Evolutionary conservation across 2,113 vertebrate genomes (phyloP).

Genomic region (Pedetes capensis): DNA sequence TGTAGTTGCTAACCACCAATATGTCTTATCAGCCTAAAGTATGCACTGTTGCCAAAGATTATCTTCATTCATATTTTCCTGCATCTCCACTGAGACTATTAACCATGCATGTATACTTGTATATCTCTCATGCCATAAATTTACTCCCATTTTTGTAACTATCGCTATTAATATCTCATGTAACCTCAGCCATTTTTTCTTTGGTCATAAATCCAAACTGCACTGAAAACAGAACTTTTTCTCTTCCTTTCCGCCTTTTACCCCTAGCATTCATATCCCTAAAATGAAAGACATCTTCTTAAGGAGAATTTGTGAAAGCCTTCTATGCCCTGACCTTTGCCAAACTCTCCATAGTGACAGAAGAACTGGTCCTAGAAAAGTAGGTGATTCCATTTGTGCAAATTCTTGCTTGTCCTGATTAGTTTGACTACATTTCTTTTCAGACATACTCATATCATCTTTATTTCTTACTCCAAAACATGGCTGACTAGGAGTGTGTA

Average conservation of each 20-base stretch:
- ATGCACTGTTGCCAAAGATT: not conserved
- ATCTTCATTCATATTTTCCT: not conserved
- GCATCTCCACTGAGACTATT: not conserved
- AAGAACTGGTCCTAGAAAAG: not conserved
- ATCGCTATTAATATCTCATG: not conserved
- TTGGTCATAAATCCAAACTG: not conserved
- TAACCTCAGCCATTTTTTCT: conserved; percentile 7
- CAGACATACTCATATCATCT: not conserved
- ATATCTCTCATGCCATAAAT: not conserved
- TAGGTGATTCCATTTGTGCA: not conserved
- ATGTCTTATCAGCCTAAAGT: not conserved
- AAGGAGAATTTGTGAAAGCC: not conserved
- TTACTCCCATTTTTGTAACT: not conserved
- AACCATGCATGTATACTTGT: not conserved
- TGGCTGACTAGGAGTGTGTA: not conserved
- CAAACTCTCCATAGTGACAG: not conserved
- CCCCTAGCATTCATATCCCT: not conserved
- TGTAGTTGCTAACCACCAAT: not conserved
- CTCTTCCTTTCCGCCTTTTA: not conserved
- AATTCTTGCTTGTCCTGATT: not conserved
- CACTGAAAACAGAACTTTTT: not conserved
- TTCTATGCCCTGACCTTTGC: not conserved
- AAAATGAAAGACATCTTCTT: not conserved
- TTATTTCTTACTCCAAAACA: not conserved
- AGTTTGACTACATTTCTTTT: conserved; percentile 45